Base-by-base conservation (phyloP, 2,888 invertebrate species). In the Lithophane leautieri region DNA sequence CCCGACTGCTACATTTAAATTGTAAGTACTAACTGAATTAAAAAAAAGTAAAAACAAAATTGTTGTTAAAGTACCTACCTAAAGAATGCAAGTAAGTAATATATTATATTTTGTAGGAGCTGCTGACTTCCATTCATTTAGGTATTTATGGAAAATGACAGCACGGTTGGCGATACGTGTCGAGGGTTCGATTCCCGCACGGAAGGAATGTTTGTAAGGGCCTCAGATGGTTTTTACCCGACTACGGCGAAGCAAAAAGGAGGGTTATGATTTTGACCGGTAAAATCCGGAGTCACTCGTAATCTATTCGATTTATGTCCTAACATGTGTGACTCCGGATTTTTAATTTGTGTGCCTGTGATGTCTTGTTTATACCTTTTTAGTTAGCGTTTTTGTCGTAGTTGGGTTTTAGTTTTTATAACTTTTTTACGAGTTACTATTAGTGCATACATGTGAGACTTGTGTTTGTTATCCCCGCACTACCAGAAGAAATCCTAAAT, bases 1-100 rank as follows among this genome's bases (percentile, higher is more conserved):
- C 77, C 94, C 94, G 3, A 76, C 70, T 14, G 89, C 92, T 0
- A 84, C 73, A 22, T 88, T 86, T 74, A 72, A 80, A 52, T 85
- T 91, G 94, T 94, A 88, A 92, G 94, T 93, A 88, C 1, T 9
- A 19, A 50, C 3, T n/a, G 22, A 34, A 50, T 50, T 44, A 12
- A 4, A 34, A 28, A 34, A 34, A 50, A 58, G 16, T 25, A 1
- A 25, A 50, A 25, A 3, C 12, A n/a, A 11, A 22, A 0, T 54
- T 54, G 4, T 54, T 25, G n/a, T 0, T 25, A 54, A 14, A 8
- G 7, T 56, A 56, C 2, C 14, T 25, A 16, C 34, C 34, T 6
- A 34, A 25, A 56, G n/a, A 56, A 56, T 1, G 14, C 2, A 56
- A 56, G n/a, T 56, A n/a, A n/a, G n/a, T 56, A 25, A 56, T 25